Conservation (phyloP, 2,797 vertebrate species). For the Propithecus deckenii region DNA sequence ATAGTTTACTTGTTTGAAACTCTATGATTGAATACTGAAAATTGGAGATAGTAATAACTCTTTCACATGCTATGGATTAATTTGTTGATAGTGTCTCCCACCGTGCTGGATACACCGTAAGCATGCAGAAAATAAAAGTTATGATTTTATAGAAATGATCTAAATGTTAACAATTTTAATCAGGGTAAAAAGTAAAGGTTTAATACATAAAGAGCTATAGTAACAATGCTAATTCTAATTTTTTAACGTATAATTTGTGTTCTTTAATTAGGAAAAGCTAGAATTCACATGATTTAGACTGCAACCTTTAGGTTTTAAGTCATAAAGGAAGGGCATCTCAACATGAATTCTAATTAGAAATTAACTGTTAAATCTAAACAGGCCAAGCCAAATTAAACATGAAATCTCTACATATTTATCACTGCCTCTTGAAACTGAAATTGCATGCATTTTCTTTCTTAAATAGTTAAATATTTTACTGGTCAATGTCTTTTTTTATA, state of each 20-base stretch:
- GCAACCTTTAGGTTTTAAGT: background rate
- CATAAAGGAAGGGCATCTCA: background rate
- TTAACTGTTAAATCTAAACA: background rate
- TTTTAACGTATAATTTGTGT: background rate
- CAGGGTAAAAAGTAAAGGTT: background rate
- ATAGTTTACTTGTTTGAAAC: background rate
- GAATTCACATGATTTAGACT: slow-evolving; percentile 28
- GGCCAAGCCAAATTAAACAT: background rate
- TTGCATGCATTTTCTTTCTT: background rate
- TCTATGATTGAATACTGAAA: background rate
- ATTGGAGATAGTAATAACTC: background rate
- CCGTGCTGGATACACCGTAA: background rate
- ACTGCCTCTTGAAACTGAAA: background rate
- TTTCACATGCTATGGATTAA: background rate
- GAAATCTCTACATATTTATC: background rate
- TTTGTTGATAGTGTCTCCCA: background rate
- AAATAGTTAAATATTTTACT: background rate
- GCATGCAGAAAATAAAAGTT: background rate
- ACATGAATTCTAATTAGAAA: slow-evolving; percentile 2
- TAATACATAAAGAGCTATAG: background rate
- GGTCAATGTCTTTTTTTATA: background rate
- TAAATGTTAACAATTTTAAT: background rate
- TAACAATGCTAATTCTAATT: background rate
- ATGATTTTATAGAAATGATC: background rate
- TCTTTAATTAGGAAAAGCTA: slow-evolving; percentile 11